Conservation (phyloP, 2,888 invertebrate species). For the Horisme vitalbata region DNA sequence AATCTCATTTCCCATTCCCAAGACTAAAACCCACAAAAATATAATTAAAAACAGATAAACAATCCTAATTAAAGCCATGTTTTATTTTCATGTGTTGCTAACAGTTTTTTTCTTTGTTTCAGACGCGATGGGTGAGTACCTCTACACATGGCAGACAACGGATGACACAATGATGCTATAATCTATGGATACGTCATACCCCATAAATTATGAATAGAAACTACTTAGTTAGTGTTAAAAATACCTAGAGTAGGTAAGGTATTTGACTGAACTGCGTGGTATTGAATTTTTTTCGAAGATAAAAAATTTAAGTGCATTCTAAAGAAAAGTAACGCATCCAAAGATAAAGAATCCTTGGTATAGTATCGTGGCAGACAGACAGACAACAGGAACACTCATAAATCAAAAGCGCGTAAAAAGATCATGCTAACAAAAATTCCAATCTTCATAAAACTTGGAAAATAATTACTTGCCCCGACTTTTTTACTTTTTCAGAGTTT, state of each 20-base stretch:
- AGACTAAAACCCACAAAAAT: conserved; percentile 22
- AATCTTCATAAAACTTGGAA: conserved; percentile 80
- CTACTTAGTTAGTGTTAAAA: too few relatives aligned
- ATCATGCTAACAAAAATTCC: conserved; percentile 69
- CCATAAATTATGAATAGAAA: too few relatives aligned
- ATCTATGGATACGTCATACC: background rate
- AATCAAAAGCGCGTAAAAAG: conserved; percentile 70
- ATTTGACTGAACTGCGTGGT: too few relatives aligned
- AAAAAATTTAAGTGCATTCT: background rate
- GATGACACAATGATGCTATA: conserved; percentile 44
- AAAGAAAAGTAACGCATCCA: conserved; percentile 4
- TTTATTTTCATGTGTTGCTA: conserved; percentile 39
- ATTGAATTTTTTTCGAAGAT: background rate
- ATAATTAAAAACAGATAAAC: conserved; percentile 31
- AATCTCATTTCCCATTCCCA: conserved; percentile 25
- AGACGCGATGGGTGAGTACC: conserved; percentile 92
- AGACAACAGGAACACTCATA: conserved; percentile 63
- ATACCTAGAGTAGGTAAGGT: too few relatives aligned
- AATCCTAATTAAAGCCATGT: conserved; percentile 32
- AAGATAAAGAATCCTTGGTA: conserved; percentile 7
- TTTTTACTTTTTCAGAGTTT: conserved; percentile 29
- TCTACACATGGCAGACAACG: conserved; percentile 39
- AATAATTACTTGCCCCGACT: conserved; percentile 64
- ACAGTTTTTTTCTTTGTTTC: conserved; percentile 82
- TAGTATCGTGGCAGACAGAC: conserved; percentile 6